Evolutionary conservation across 2,113 vertebrate genomes (phyloP), one percentile per base, ranked within the genome.

Genomic region (Marmota flaviventris): DNA sequence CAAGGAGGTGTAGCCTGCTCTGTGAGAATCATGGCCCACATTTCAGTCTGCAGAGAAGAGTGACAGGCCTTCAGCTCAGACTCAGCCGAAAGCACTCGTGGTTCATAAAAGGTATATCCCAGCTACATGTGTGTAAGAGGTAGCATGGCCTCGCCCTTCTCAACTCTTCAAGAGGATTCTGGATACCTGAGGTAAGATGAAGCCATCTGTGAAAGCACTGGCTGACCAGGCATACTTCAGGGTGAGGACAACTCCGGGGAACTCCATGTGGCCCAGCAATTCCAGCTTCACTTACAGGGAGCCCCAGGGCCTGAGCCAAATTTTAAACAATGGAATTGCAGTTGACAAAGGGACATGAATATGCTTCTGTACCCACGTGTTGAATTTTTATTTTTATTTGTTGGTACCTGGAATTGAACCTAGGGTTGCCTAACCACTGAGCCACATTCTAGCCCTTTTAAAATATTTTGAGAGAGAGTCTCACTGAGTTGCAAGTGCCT

Each of bases 161-260:
- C 73, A 29, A 0, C 10, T 77, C 25, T 34, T 39, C 2, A 7
- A 56, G 32, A 56, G 45, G 65, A 51, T 34, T 37, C 34, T 48
- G 13, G 2, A n/a, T 42, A 20, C 39, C 51, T 25, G 48, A 96
- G 92, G 87, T 94, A 65, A 94, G 89, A 73, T 27, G 34, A 39
- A 58, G 29, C 69, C 27, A 17, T 56, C 45, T 32, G 39, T 61
- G 24, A 32, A 37, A 45, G 76, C 13, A 5, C 22, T 32, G 29
- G 53, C 90, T 34, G 14, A 5, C 45, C 25, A 18, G 69, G 58
- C 48, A 34, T 37, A 34, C 61, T 75, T 13, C 4, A 34, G 22
- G 34, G 34, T 39, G 58, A 53, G 42, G 61, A 22, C 22, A 5
- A 18, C 45, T 34, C 70, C 27, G 85, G 85, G 84, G 39, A 78